Conservation (phyloP, 2,888 invertebrate genomes). For the Scaptomyza caliginosa region DNA sequence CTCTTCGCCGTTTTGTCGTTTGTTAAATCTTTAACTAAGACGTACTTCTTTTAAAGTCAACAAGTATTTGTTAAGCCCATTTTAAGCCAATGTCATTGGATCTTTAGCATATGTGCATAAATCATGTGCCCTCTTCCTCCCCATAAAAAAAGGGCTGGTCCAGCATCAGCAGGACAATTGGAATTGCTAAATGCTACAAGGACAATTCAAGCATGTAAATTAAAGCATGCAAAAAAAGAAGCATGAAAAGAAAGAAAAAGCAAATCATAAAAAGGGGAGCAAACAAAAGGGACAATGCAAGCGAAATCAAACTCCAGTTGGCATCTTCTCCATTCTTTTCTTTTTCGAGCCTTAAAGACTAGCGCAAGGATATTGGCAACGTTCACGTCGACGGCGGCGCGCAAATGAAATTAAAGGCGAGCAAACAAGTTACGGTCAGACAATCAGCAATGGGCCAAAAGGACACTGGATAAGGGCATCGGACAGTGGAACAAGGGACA, state of each 20-base stretch:
- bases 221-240: constrained; percentile 53
- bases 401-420: constrained; percentile 82
- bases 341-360: constrained; percentile 48
- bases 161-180: constrained; percentile 65
- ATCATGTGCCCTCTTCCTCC: constrained; percentile 55
- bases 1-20: too few species aligned
- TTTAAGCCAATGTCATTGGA: constrained; percentile 46
- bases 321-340: constrained; percentile 16
- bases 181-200: constrained; percentile 80
- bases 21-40: too few species aligned
- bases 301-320: constrained; percentile 36
- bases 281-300: constrained; percentile 44
- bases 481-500: constrained; percentile 33
- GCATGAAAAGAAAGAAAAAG: constrained; percentile 7
- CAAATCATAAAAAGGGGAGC: constrained; percentile 15
- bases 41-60: too few species aligned
- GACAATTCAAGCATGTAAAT: constrained; percentile 81
- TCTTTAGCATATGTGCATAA: constrained; percentile 77
- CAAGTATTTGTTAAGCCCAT: too few species aligned
- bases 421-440: constrained; percentile 81
- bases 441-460: constrained; percentile 74
- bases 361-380: constrained; percentile 39
- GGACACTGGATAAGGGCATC: constrained; percentile 68
- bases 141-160: constrained; percentile 36
- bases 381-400: constrained; percentile 46